phyloP scores from a whole-genome alignment of 2,888 invertebrate genomes.

The Synanthedon tipuliformis region DNA sequence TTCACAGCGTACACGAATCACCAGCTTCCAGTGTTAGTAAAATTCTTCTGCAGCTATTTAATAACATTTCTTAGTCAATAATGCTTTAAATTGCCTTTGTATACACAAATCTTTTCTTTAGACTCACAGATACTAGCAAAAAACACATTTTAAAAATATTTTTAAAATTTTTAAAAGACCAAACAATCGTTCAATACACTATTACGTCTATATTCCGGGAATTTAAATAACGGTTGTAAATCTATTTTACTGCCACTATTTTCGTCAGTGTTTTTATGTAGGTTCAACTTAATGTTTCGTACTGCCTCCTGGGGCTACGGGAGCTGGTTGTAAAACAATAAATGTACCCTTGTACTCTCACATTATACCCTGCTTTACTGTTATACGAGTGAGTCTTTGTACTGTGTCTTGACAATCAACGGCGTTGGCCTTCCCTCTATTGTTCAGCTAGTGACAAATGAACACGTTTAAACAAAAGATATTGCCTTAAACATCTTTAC shows the following conservation, averaged over 20 bases:
- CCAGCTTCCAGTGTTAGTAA: too few species aligned
- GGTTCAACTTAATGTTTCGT: constrained; percentile 44
- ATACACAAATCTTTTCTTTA: too few species aligned
- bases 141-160: too few species aligned
- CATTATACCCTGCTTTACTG: constrained; percentile 37
- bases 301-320: constrained; percentile 61
- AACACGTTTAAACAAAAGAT: constrained; percentile 34
- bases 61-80: too few species aligned
- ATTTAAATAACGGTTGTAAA: constrained; percentile 48
- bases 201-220: constrained; percentile 30
- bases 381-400: constrained; percentile 30
- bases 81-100: too few species aligned
- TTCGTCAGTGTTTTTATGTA: constrained; percentile 15
- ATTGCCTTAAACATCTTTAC: neutral
- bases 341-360: constrained; percentile 53
- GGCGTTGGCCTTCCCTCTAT: constrained; percentile 35
- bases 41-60: too few species aligned
- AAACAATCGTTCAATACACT: too few species aligned
- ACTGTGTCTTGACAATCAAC: constrained; percentile 33
- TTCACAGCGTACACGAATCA: too few species aligned
- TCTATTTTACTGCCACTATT: constrained; percentile 58
- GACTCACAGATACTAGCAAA: too few species aligned
- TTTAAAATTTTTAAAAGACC: too few species aligned
- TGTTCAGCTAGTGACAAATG: constrained; percentile 57
- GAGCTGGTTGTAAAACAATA: constrained; percentile 63